These are phyloP conservation scores for Archaeoteleia sp. DNA, from an alignment of 2,888 invertebrate species.

Conservation along the genomic window DNA sequence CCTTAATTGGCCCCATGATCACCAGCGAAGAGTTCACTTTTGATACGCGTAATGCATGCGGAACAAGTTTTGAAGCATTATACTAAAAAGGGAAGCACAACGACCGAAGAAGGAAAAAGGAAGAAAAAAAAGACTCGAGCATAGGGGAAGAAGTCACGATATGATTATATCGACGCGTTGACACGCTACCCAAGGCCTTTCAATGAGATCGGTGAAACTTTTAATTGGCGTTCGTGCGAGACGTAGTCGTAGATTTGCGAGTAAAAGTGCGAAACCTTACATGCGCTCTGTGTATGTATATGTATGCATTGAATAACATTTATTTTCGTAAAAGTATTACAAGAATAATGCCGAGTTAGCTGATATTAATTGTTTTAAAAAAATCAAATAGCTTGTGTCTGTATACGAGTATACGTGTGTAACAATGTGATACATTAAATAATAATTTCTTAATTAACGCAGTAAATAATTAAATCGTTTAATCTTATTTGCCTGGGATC, in stretches of 20 bases:
- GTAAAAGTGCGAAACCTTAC: conserved; percentile 11
- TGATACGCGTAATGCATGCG: conserved; percentile 12
- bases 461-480: no score
- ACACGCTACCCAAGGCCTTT: conserved; percentile 24
- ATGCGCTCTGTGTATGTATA: neutral
- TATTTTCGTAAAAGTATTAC: no score
- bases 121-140: conserved; percentile 1
- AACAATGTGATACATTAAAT: no score
- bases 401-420: no score
- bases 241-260: neutral
- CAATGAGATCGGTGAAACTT: conserved; percentile 21
- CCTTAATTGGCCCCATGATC: conserved; percentile 23
- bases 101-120: no score
- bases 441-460: no score
- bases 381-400: no score
- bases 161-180: conserved; percentile 6
- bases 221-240: conserved; percentile 19
- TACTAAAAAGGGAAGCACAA: neutral
- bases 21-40: conserved; percentile 22
- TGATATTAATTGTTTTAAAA: no score
- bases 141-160: neutral
- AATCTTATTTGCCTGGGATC: no score
- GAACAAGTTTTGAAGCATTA: neutral
- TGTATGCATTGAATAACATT: no score
- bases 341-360: no score